Base-by-base conservation (phyloP, 2,888 invertebrate species). In the Apantesis nais region DNA sequence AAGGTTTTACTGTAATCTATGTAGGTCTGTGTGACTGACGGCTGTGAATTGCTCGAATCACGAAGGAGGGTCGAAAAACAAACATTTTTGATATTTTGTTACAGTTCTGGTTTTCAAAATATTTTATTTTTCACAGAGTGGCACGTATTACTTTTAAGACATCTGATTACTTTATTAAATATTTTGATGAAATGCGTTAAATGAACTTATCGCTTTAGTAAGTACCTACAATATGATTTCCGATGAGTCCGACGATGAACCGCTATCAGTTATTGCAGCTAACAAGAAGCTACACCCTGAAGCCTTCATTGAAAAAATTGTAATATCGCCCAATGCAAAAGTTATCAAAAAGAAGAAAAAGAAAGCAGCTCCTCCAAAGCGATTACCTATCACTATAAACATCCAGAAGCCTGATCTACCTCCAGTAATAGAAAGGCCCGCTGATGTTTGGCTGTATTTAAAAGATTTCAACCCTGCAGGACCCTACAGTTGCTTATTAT, bases 391-490 rank as follows among this genome's bases (percentile, higher is more conserved):
- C 25, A 85, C 86, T 0, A 87, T 88, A 71, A 82, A 85, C 68
- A 64, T 87, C n/a, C 80, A 82, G 14, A 80, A 79, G 37, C 76
- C 71, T 70, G 73, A 68, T 31, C 70, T 83, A 14, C 86, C 84
- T 1, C 77, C 88, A 5, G 83, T 92, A 4, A 87, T 93, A 12
- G 90, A 93, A 73, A 86, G 93, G 37, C 95, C 95, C 0, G 68
- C 85, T 4, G 95, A 95, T 80, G 95, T 95, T 2, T 95, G 95
- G 95, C 80, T 95, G 52, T 95, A 95, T 77, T 76, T 94, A n/a
- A 95, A 94, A 82, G 95, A 95, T 78, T 83, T 95, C 12, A 95
- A 92, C 71, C 89, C 90, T 7, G 83, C 90, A 16, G 95, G 95
- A 0, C 95, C 95, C 0, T 95, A 93, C 73, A 94, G 92, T 75